Percentiles rank a stretch among this genome's conserved stretches.
Conservation (phyloP, 2,797 vertebrate species). For the Cygnus olor region DNA sequence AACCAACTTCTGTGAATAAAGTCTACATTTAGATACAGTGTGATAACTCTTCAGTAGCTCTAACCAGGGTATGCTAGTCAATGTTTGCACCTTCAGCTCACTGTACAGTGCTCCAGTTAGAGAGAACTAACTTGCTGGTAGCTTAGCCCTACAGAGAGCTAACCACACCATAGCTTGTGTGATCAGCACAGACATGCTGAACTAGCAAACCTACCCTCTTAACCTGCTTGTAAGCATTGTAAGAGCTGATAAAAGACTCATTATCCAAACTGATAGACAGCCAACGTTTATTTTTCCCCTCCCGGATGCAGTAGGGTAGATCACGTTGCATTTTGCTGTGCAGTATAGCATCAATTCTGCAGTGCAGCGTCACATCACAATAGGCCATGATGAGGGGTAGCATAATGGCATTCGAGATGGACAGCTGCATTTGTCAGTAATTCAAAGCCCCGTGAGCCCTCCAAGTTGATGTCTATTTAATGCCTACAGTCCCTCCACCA, state of each 20-base stretch:
- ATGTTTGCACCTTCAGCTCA: background rate
- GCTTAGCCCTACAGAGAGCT: background rate
- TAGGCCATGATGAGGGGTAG: background rate
- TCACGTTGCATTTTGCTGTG: background rate
- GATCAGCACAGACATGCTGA: slow-evolving; percentile 23
- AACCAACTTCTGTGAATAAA: background rate
- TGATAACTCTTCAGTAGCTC: background rate
- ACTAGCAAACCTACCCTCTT: slow-evolving; percentile 12
- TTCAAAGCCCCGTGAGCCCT: background rate
- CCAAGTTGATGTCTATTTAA: background rate
- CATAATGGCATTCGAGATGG: background rate
- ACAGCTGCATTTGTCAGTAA: slow-evolving; percentile 14
- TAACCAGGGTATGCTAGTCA: background rate
- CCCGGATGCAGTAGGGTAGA: background rate
- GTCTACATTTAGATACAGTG: background rate
- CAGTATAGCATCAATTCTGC: background rate
- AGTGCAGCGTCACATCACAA: background rate
- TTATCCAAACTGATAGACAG: slow-evolving; percentile 31
- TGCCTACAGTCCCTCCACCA: background rate
- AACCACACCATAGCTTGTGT: background rate
- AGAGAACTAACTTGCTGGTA: background rate
- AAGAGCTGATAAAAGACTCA: slow-evolving; percentile 33
- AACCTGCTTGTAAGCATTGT: background rate
- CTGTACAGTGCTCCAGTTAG: background rate
- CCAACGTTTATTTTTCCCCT: slow-evolving; percentile 50